These are phyloP conservation scores for Melospiza melodia DNA, from an alignment of 2,113 vertebrate genomes.

Conservation along the genomic window DNA sequence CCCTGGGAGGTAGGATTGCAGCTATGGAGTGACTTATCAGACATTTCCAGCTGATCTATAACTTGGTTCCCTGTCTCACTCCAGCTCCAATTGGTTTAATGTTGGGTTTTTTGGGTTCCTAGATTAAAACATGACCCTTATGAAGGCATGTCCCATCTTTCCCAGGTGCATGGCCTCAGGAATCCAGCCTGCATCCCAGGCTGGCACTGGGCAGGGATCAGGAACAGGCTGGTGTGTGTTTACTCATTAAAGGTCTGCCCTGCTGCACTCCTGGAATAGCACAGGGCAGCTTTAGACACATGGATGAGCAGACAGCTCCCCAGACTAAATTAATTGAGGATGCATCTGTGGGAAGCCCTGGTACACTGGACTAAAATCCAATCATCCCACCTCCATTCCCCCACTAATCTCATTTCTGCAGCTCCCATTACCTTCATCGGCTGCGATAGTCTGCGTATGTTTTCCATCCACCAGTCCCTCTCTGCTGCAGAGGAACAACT, in stretches of 20 bases:
- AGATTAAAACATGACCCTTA: not conserved
- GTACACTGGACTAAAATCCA: conserved; percentile 12
- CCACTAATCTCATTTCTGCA: not conserved
- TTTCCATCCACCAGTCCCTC: conserved; percentile 99
- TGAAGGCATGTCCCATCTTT: not conserved
- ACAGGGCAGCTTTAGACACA: not conserved
- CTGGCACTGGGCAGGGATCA: not conserved
- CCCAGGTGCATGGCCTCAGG: not conserved
- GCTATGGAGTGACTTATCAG: not conserved
- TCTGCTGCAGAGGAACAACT: conserved; percentile 94
- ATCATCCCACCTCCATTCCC: conserved; percentile 1
- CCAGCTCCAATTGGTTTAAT: not conserved
- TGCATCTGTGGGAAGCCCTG: conserved; percentile 8
- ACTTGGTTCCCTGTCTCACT: not conserved
- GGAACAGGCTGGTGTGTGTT: accelerated
- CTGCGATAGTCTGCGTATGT: conserved; percentile 90
- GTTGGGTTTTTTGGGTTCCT: accelerated
- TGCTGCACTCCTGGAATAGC: not conserved
- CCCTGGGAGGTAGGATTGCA: not conserved
- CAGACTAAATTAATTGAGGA: conserved; percentile 28
- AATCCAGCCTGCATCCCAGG: accelerated
- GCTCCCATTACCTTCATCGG: conserved; percentile 90
- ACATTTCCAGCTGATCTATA: not conserved
- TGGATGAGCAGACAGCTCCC: not conserved
- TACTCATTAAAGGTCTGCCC: not conserved